Base-by-base conservation (phyloP, 2,888 invertebrate genomes). In the Drosophila pseudotakahashii region DNA sequence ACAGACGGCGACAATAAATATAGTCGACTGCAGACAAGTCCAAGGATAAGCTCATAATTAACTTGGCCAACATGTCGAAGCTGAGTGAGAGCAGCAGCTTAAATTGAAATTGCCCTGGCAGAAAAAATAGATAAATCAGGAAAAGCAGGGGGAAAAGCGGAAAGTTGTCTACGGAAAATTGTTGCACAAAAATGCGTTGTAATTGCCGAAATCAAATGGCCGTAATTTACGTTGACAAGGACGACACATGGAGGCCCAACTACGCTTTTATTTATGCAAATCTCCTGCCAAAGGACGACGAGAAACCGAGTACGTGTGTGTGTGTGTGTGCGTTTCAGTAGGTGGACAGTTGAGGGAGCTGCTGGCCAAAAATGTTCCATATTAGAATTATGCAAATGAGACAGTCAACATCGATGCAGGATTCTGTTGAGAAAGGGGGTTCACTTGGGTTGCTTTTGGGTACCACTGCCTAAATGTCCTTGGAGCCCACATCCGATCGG, bases 341-440 rank as follows among this genome's bases (percentile, higher is more conserved):
- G 53, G 47, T 19, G 41, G 51, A 64, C 64, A 50, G 41, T 62
- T 39, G 58, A 41, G 51, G 71, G 47, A 53, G 57, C 34, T 53
- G 57, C 30, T 50, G 72, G 67, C 68, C 73, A 71, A 81, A 85
- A 83, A 75, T 81, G 73, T 80, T 75, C 67, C 85, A 82, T 85
- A 87, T 85, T 81, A 77, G 81, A 86, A 86, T 87, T 86, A 86
- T 86, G 85, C 78, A 87, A 86, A 86, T 86, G 60, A 81, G 73
- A 14, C 54, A 48, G 37, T 39, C 53, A 34, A 60, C 70, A 50
- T 51, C 51, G 58, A 69, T 58, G 58, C 55, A 68, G 58, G 51
- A 23, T 36, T 42, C 41, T 59, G 59, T 34, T 14, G 14, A 16
- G 30, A 6, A 16, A 16, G 34, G 34, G 34, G 34, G 19, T 19